phyloP scores from a whole-genome alignment of 1,140 invertebrate species.

The Acromyrmex charruanus region DNA sequence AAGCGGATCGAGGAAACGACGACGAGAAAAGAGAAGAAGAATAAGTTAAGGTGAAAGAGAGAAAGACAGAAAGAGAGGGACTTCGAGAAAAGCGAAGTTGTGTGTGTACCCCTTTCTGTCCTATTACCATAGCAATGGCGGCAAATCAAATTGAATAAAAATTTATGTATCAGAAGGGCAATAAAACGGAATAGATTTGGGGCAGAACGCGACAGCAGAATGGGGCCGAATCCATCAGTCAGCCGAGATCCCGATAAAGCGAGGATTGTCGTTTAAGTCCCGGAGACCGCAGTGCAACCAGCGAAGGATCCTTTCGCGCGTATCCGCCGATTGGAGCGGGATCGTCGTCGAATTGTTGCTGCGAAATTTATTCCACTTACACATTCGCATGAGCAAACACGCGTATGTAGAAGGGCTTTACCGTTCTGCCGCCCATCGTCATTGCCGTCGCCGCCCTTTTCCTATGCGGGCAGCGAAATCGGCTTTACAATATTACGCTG shows the following conservation, averaged over 20 bases:
- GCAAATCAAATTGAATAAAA: conserved; percentile 84
- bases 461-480: conserved; percentile 69
- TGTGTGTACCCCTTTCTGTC: conserved; percentile 55
- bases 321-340: conserved; percentile 72
- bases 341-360: conserved; percentile 81
- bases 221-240: conserved; percentile 79
- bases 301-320: conserved; percentile 46
- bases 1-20: neutral
- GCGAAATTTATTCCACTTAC: conserved; percentile 79
- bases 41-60: neutral
- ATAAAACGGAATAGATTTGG: conserved; percentile 83
- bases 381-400: conserved; percentile 58
- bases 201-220: conserved; percentile 62
- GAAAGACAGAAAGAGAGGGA: neutral
- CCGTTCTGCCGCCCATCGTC: conserved; percentile 3
- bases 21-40: neutral
- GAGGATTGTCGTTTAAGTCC: conserved; percentile 76
- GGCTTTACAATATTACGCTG: conserved; percentile 78
- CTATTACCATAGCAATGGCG: conserved; percentile 82
- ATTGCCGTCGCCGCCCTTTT: conserved; percentile 59
- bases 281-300: conserved; percentile 15
- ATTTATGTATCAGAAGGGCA: conserved; percentile 83
- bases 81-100: neutral
- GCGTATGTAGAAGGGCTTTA: conserved; percentile 56
- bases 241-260: conserved; percentile 76